Evolutionary conservation across 2,888 invertebrate genomes (phyloP), one percentile per base, ranked within the genome.

Genomic region (Eurytoma adleriae): DNA sequence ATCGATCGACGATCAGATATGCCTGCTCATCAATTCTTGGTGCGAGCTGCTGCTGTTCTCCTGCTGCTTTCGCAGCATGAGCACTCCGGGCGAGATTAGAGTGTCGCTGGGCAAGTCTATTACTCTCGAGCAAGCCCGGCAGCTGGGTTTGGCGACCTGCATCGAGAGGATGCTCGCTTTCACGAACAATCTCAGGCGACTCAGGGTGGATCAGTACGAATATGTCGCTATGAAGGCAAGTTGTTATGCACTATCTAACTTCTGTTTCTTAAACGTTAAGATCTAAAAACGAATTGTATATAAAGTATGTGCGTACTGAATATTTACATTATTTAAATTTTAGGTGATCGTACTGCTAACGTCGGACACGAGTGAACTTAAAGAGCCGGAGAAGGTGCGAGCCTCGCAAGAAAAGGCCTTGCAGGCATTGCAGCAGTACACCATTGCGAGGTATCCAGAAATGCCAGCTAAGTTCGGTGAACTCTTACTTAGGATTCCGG

Each of bases 1-100:
- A 86, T 97, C 97, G 87, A 98, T 98, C 91, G 99, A 99, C 92
- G 99, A 99, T 92, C 99, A 99, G 92, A 99, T 98, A 88, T 96
- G 98, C 88, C 92, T 99, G 88, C 94, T 99, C 85, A 98, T 99
- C 88, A 99, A 99, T 91, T 98, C 98, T 83, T 99, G 99, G 99
- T 98, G 98, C 91, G 97, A 98, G 91, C 92, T 98, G 86, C 91
- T 98, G 85, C 93, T 98, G 83, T 95, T 98, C 89, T 97, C 97
- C 70, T 98, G 97, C 91, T 98, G 98, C 91, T 98, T 97, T 93
- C 96, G 98, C 82, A 98, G 98, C 57, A 96, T 98, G 91, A 93
- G 95, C 83, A 96, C 96, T 71, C 97, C 97, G 10, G 97, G 97
- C 13, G 96, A 97, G 91, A 97, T 98, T 85, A 93, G 96, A 82